Percentiles rank a stretch among this genome's conserved stretches.
Evolutionary conservation across 2,888 invertebrate species (phyloP).

Genomic region (Ryuthela nishihirai): DNA sequence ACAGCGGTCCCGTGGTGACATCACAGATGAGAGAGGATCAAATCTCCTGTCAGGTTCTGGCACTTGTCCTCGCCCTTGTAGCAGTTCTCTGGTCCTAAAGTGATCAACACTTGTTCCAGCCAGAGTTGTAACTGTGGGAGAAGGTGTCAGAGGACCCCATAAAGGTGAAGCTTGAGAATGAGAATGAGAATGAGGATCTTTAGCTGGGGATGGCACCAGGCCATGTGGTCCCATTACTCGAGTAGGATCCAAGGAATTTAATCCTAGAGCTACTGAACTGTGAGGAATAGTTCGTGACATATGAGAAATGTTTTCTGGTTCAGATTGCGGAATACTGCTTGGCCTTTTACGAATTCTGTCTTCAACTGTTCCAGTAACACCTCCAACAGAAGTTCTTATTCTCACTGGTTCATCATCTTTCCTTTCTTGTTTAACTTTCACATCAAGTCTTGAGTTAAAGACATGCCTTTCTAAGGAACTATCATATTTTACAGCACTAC

Average conservation of each 20-base stretch:
- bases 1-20: constrained; percentile 18
- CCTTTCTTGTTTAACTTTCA: constrained; percentile 31
- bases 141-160: constrained; percentile 32
- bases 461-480: constrained; percentile 17
- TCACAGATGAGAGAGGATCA: constrained; percentile 5
- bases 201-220: constrained; percentile 26
- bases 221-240: constrained; percentile 26
- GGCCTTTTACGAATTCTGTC: constrained; percentile 27
- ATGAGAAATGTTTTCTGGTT: constrained; percentile 12
- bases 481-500: constrained; percentile 25
- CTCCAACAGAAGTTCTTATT: constrained; percentile 5
- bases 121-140: constrained; percentile 21
- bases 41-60: constrained; percentile 13
- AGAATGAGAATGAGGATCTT: constrained; percentile 13
- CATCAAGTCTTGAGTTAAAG: constrained; percentile 13
- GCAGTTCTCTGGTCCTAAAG: constrained; percentile 18
- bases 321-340: constrained; percentile 16
- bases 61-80: constrained; percentile 6
- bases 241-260: constrained; percentile 18
- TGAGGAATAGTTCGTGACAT: constrained; percentile 14
- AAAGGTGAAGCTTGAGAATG: constrained; percentile 29
- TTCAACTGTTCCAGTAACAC: constrained; percentile 1
- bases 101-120: constrained; percentile 15
- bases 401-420: constrained; percentile 26
- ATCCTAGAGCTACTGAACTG: constrained; percentile 12